Evolutionary conservation across 2,888 invertebrate genomes (phyloP).

Genomic region (Lepidocyrtoides sp.): DNA sequence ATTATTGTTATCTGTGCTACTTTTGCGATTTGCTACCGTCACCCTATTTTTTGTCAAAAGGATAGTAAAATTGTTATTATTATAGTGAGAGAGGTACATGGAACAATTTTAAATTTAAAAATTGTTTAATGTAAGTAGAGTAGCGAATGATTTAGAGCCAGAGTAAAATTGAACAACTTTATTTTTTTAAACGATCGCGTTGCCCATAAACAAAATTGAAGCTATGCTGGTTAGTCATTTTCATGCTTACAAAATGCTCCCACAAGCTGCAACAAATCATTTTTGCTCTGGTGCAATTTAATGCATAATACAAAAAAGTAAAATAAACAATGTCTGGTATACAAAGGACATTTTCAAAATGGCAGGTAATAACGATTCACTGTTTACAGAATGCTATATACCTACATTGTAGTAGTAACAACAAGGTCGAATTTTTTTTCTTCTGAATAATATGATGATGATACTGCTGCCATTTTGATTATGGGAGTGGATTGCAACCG

Average conservation of each 20-base stretch:
- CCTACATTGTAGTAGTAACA: background rate
- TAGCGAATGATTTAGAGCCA: background rate
- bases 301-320: slow-evolving; percentile 12
- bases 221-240: too few species aligned
- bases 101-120: too few species aligned
- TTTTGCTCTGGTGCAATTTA: slow-evolving; percentile 43
- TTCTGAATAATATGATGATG: background rate
- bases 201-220: too few species aligned
- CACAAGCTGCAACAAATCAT: slow-evolving; percentile 23
- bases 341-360: background rate
- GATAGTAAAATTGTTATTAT: too few species aligned
- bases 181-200: too few species aligned
- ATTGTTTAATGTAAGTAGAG: too few species aligned
- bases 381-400: background rate
- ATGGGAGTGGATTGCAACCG: background rate
- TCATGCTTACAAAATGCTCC: background rate
- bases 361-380: slow-evolving; percentile 12
- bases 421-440: slow-evolving; percentile 11
- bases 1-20: background rate
- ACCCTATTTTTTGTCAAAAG: background rate
- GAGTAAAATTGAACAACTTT: background rate
- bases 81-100: background rate
- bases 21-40: background rate
- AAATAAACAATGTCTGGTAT: too few species aligned
- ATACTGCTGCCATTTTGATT: background rate